Evolutionary conservation across 2,888 invertebrate species (phyloP), one percentile per base, ranked within the genome.

Genomic region (Cephus rjabovi): DNA sequence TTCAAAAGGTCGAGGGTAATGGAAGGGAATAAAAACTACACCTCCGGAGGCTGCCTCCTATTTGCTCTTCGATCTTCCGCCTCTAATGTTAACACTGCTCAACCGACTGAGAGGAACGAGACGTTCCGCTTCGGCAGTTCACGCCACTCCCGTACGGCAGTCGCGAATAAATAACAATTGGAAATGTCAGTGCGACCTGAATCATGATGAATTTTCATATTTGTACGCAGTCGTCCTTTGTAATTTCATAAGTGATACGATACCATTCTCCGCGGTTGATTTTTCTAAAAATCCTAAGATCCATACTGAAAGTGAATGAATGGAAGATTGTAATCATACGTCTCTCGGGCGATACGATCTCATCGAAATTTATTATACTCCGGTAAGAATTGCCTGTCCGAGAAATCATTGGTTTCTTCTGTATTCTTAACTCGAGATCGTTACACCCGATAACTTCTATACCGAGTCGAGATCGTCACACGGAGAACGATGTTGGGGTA

Each of bases 1-100:
- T 37, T 74, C 37, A 35, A 74, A 37, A 74, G 33, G 73, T 80
- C 79, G 75, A 69, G 77, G 76, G 74, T 82, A 83, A 83, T 83
- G 82, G 81, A 75, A 77, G 71, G 71, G 76, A 80, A 79, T 80
- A 82, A 81, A 82, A 81, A 82, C 81, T 77, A 76, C 56, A 56
- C 23, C 56, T 56, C 30, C 71, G 71, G 71, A 71, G 31, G 11
- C 34, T 34, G 30, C 30, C 34, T 30, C 11, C 30, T 34, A 56
- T 56, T 56, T 56, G 23, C 56, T 56, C 56, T 56, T 56, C 56
- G 56, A 23, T 56, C 56, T 56, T 56, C 23, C 56, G 56, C 56
- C 56, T 9, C 56, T 23, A 56, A 56, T 9, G 23, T 56, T 56
- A 56, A 56, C 56, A 23, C 56, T 56, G 56, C 56, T 56, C 56